These are phyloP conservation scores for Lithophane socia DNA, from an alignment of 2,888 invertebrate genomes.

Conservation along the genomic window DNA sequence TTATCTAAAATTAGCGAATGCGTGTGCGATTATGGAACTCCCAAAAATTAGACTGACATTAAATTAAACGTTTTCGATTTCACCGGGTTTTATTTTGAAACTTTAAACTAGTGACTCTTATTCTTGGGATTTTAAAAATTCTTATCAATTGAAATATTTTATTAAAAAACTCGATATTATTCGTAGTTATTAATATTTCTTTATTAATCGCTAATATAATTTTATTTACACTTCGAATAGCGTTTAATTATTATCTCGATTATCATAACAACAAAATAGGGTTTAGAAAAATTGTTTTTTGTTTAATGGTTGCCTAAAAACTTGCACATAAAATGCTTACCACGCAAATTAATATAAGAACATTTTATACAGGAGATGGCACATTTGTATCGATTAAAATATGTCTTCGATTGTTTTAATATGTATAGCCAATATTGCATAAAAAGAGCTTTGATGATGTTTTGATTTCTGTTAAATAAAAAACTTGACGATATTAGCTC, in stretches of 20 bases:
- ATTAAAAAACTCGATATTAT: neutral
- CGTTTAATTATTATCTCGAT: slow-evolving; percentile 16
- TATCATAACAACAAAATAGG: slow-evolving; percentile 19
- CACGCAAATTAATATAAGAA: slow-evolving; percentile 18
- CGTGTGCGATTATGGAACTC: slow-evolving; percentile 49
- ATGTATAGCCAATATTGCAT: slow-evolving; percentile 2
- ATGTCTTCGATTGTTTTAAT: slow-evolving; percentile 4
- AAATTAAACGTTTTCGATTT: slow-evolving; percentile 15
- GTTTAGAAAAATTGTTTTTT: slow-evolving; percentile 16
- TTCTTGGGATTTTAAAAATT: slow-evolving; percentile 18
- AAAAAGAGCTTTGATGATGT: neutral
- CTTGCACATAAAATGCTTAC: slow-evolving; percentile 20
- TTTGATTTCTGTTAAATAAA: slow-evolving; percentile 16
- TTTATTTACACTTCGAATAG: slow-evolving; percentile 18
- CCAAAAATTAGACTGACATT: slow-evolving; percentile 44
- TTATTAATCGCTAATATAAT: neutral
- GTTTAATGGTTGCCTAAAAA: slow-evolving; percentile 31
- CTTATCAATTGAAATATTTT: neutral
- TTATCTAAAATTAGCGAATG: slow-evolving; percentile 57
- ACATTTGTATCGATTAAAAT: slow-evolving; percentile 10
- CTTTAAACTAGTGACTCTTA: neutral
- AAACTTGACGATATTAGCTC: slow-evolving; percentile 50
- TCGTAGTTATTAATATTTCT: slow-evolving; percentile 1
- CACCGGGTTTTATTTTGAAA: slow-evolving; percentile 16
- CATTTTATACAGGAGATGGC: slow-evolving; percentile 20